Evolutionary conservation across 2,888 invertebrate species (phyloP), one percentile per base, ranked within the genome.

Genomic region (Lobophora halterata): DNA sequence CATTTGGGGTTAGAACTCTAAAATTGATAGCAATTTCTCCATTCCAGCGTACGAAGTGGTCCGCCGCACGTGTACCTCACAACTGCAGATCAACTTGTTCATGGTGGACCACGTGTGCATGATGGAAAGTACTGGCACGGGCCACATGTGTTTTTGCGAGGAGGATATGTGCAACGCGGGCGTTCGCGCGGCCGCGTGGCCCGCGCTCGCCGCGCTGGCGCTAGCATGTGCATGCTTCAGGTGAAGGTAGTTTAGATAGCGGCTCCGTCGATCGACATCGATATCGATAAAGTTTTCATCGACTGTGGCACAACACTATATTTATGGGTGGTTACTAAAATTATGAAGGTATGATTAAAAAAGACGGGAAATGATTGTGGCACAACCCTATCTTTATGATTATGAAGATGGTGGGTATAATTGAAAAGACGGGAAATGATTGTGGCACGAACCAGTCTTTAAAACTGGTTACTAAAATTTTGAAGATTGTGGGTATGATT

Each of bases 81-180:
- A 97, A 75, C 91, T 97, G 55, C 96, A 96, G 88, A 97, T 97
- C 88, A 97, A 97, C 88, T 90, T 97, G 71, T 97, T 97, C 90
- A 97, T 97, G 96, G 97, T 97, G 83, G 97, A 97, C 89, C 97
- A 97, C 90, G 97, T 97, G 89, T 97, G 97, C 93, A 97, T 97
- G 97, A 95, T 95, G 93, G 97, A 97, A 93, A 96, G 97, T 92
- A 95, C 95, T 91, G 96, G 97, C 89, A 96, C 93, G 79, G 97
- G 97, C 89, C 96, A 96, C 92, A 97, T 97, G 97, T 97, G 97
- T 91, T 97, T 97, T 92, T 97, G 97, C 90, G 97, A 97, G 91
- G 96, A 96, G 90, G 96, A 97, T 90, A 95, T 95, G 93, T 97
- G 97, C 91, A 97, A 97, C 87, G 48, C 59, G 32, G 73, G 74